phyloP scores from a whole-genome alignment of 2,888 invertebrate species.

The Amiota mariae region DNA sequence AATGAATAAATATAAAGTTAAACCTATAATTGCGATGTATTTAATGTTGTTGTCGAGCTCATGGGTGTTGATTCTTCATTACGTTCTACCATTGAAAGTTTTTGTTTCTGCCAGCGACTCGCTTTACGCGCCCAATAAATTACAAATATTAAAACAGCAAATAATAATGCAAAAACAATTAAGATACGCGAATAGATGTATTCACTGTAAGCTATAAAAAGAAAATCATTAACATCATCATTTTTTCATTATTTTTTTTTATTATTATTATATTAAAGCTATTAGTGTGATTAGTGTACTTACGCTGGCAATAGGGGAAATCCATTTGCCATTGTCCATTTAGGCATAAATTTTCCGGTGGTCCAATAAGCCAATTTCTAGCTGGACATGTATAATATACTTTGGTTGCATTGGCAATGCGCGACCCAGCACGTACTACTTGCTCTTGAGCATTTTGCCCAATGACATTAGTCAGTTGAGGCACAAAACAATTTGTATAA shows the following conservation, averaged over 20 bases:
- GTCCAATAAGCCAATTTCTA: constrained; percentile 35
- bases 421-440: constrained; percentile 32
- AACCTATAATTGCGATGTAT: not conserved
- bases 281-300: constrained; percentile 20
- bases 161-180: constrained; percentile 32
- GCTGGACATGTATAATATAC: constrained; percentile 39
- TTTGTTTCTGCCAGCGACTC: constrained; percentile 37
- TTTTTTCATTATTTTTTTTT: too few species aligned
- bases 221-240: not conserved
- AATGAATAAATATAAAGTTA: not conserved
- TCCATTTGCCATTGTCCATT: constrained; percentile 29
- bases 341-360: constrained; percentile 28
- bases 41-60: constrained; percentile 6
- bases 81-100: not conserved
- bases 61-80: constrained; percentile 5
- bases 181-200: constrained; percentile 17
- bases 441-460: constrained; percentile 23
- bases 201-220: constrained; percentile 35
- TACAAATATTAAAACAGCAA: constrained; percentile 24
- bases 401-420: constrained; percentile 26
- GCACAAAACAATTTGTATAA: constrained; percentile 34
- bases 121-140: constrained; percentile 34
- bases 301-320: constrained; percentile 45
- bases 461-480: constrained; percentile 40
- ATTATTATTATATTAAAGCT: too few species aligned